Evolutionary conservation across 2,888 invertebrate species (phyloP), one percentile per base, ranked within the genome.

Genomic region (Patella ulyssiponensis): DNA sequence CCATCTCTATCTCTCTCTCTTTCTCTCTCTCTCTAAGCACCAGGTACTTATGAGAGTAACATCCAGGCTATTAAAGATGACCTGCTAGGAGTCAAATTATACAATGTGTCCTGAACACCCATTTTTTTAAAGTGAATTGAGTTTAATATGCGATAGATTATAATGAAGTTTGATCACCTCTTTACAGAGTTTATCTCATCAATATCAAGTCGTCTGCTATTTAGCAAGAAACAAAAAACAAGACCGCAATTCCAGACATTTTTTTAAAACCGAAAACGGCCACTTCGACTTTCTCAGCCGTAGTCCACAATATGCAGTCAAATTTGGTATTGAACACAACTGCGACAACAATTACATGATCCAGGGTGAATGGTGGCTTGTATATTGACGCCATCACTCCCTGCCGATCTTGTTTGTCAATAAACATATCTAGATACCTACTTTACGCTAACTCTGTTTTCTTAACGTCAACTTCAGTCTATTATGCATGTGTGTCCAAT

Each of bases 271-370:
- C 20, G 20, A 64, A 64, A 64, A 64, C 20, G 64, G 64, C 64
- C 64, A 64, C 64, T 64, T 64, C 23, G 64, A 64, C 23, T 64
- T 64, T 64, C 64, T 64, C 64, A 64, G 64, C 11, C 20, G 23
- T 23, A 64, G 64, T 64, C 64, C 20, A 23, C 64, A 64, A 64
- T 23, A 44, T 44, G 20, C 20, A 64, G 64, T 64, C 23, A 23
- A 20, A 64, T 64, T 23, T 64, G 20, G 20, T 64, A 64, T 64
- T 64, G 64, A 64, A 64, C 11, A 12, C 23, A 23, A 23, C 14
- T 23, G 11, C 64, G 20, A 44, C 44, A 64, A 64, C 23, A 64
- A 64, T 64, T 64, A 64, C 20, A 64, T 23, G 23, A 64, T 20
- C 64, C 14, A 4, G 11, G 11, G 9, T 64, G 64, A 64, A 64